Conservation (phyloP, 2,113 vertebrate genomes). For the Calyptommatus sinebrachiatus region DNA sequence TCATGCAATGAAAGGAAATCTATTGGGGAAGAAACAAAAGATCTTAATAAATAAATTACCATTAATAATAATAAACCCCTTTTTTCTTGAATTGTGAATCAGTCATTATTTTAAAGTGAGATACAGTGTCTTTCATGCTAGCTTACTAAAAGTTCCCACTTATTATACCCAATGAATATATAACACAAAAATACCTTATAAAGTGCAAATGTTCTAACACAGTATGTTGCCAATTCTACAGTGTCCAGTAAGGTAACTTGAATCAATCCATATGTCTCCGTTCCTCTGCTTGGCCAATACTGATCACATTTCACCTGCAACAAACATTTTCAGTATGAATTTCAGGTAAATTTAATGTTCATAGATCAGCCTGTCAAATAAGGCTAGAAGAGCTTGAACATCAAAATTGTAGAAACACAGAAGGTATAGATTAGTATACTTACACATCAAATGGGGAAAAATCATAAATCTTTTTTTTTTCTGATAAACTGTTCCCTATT, state of each 20-base stretch:
- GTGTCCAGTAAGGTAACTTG: conserved; percentile 95
- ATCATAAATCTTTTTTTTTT: not conserved
- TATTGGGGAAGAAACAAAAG: too few species aligned
- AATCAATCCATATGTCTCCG: conserved; percentile 93
- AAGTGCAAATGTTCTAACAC: conserved; percentile 96
- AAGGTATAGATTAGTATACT: not conserved
- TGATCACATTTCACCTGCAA: conserved; percentile 97
- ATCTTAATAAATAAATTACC: too few species aligned
- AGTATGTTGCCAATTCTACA: conserved; percentile 94
- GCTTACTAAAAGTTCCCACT: not conserved
- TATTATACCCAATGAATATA: not conserved
- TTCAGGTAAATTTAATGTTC: not conserved
- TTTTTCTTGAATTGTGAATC: not conserved
- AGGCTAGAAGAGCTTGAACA: not conserved
- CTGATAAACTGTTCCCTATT: conserved; percentile 4
- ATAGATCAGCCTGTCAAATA: not conserved
- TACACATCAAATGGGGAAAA: not conserved
- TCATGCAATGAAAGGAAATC: too few species aligned
- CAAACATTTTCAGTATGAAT: conserved; percentile 21
- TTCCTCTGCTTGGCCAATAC: conserved; percentile 96
- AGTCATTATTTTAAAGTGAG: not conserved
- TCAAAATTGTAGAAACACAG: conserved; percentile 4
- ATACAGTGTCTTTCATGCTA: conserved; percentile 25
- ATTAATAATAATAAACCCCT: too few species aligned
- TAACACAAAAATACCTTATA: conserved; percentile 82